Evolutionary conservation across 1,140 invertebrate genomes (phyloP), one percentile per base, ranked within the genome.

Genomic region (Megalopta genalis): DNA sequence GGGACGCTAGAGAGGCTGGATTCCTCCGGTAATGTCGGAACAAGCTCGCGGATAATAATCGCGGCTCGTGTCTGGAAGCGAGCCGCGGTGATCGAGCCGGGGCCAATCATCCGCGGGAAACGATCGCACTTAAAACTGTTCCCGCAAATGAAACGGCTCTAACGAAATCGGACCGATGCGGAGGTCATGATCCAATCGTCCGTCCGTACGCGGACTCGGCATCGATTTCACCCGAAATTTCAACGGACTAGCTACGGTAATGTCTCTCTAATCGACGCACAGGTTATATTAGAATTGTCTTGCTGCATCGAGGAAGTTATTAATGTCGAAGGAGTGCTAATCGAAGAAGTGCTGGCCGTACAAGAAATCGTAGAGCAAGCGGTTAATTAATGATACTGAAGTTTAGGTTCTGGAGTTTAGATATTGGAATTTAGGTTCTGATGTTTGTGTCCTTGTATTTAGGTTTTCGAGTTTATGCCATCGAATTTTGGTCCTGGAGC

Each of bases 21-120:
- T 62, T 72, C 39, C 46, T 18, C 5, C 21, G 10, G 12, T 8
- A 27, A 49, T 23, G 39, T 32, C 66, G 75, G 39, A 78, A 81
- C 66, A 65, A 65, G 57, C 1, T 2, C 66, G 23, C 59, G 74
- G 77, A 46, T 65, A 79, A 81, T 69, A 80, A 80, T 72, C 69
- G 52, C 27, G 59, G 59, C 42, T 42, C 42, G 62, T 62, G 68
- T 60, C 27, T 21, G 46, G 59, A 18, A 42, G 27, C 66, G 27
- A 54, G 49, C 21, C 37, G 37, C 6, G 18, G 4, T n/a, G 6
- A 63, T 64, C 39, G 68, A 42, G 18, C n/a, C 16, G 67, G 42
- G 37, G 32, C 16, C 63, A 54, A 79, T 81, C 63, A 54, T 72
- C 39, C 32, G 16, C 80, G 63, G 69, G 57, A 79, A 73, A 73